Evolutionary conservation across 2,797 vertebrate species (phyloP), one percentile per base, ranked within the genome.

Genomic region (Masticophis lateralis): DNA sequence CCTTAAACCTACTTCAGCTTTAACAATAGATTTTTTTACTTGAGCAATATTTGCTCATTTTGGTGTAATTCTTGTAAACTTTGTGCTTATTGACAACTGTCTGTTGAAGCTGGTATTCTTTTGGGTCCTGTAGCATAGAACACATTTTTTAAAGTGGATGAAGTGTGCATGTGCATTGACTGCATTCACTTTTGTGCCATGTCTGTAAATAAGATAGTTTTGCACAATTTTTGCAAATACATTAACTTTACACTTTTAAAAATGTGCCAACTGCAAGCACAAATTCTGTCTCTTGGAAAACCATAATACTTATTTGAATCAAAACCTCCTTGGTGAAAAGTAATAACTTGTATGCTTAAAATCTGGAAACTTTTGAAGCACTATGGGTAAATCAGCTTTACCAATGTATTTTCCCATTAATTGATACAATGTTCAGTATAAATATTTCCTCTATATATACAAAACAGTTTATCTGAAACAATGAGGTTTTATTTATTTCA

Each of bases 171-270:
- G 98, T 98, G 98, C 97, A 98, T 98, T 96, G 96, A 98, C 98
- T 98, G 98, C 98, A 98, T 98, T 99, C 98, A 99, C 98, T 98
- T 97, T 98, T 98, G 99, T 99, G 99, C 99, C 99, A 99, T 99
- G 99, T 98, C 98, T 99, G 99, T 99, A 99, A 99, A 99, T 99
- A 99, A 98, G 99, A 96, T 99, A 99, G 98, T 99, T 99, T 99
- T 99, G 98, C 99, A 99, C 99, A 99, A 99, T 98, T 97, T 98
- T 98, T 98, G 97, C 96, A 98, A 97, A 97, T 95, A 95, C 97
- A 88, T 96, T 97, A 96, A 96, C 97, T 97, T 97, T 96, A 97
- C 97, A 95, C 96, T 97, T 97, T 96, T 96, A 97, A 97, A 98
- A 96, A 96, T 95, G 97, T 98, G 98, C 97, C 98, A 98, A 95